These are phyloP conservation scores for Trichogramma dendrolimi DNA, from an alignment of 2,888 invertebrate genomes.

Conservation along the genomic window DNA sequence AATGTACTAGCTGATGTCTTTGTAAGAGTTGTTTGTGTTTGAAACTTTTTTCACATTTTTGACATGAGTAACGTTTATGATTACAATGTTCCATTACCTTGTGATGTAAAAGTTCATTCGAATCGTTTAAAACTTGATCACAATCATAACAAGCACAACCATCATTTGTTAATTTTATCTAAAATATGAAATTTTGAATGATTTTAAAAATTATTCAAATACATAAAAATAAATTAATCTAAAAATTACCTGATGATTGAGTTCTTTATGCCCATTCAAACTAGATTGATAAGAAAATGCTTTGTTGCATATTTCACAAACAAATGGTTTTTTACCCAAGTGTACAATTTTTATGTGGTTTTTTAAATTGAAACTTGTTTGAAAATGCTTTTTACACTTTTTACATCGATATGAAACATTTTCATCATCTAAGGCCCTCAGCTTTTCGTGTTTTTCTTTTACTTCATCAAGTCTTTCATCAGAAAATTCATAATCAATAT, in stretches of 20 bases:
- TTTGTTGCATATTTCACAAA: slow-evolving; percentile 60
- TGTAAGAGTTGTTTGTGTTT: slow-evolving; percentile 69
- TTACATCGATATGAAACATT: slow-evolving; percentile 53
- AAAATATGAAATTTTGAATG: slow-evolving; percentile 15
- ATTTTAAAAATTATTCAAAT: not conserved
- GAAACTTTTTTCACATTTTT: slow-evolving; percentile 72
- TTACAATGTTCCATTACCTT: slow-evolving; percentile 67
- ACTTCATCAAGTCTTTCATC: not conserved
- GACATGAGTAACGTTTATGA: slow-evolving; percentile 67
- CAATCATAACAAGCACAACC: slow-evolving; percentile 66
- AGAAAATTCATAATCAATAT: not conserved
- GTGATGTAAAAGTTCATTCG: slow-evolving; percentile 72
- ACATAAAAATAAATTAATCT: slow-evolving; percentile 6
- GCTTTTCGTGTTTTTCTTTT: slow-evolving; percentile 4
- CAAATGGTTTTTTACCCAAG: slow-evolving; percentile 57
- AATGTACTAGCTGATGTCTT: slow-evolving; percentile 76
- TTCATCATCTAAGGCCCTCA: slow-evolving; percentile 14
- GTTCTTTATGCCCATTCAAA: slow-evolving; percentile 57
- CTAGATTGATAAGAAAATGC: slow-evolving; percentile 62
- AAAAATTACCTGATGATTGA: slow-evolving; percentile 25
- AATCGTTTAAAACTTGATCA: slow-evolving; percentile 66
- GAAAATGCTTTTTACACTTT: slow-evolving; percentile 61
- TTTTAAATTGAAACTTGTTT: slow-evolving; percentile 60
- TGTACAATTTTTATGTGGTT: slow-evolving; percentile 60
- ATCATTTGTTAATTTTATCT: slow-evolving; percentile 49